Evolutionary conservation across 2,113 vertebrate genomes (phyloP), one percentile per base, ranked within the genome.

Genomic region (Sorex fumeus): DNA sequence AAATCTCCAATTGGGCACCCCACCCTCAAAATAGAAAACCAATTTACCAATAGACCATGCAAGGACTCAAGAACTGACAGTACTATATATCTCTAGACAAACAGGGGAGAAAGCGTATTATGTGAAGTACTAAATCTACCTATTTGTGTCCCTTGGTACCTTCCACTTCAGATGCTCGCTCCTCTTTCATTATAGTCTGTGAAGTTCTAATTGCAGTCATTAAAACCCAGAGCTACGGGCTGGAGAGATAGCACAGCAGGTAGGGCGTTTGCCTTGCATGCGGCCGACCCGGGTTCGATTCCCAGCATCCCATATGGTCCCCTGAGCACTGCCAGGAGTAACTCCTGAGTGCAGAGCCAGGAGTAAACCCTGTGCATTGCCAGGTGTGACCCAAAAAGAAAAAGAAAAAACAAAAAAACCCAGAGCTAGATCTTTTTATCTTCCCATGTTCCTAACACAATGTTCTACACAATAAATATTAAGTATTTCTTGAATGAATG

Each of bases 401-500:
- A n/a, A n/a, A n/a, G n/a, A n/a, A n/a, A n/a, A n/a, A n/a, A 57
- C 53, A 57, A 32, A 43, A 67, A 45, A 88, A 74, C 81, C 47
- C 69, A 89, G 30, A 66, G n/a, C 64, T 81, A 13, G 32, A 62
- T 86, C n/a, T 81, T 71, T 69, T 15, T 53, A 88, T 82, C 40
- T 83, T 75, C 62, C 53, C 50, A 87, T 66, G 27, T 72, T 86
- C 23, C 69, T 67, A 85, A 7, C n/a, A 90, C 23, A 76, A 40
- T 80, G n/a, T 71, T 92, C 69, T 71, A 71, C 18, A 32, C 27
- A 70, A n/a, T 74, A n/a, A 95, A 18, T 45, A 80, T 45, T 87
- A 84, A 87, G 1, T 57, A 91, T 16, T 91, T 93, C 47, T 90
- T 77, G 64, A 95, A 75, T 64, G 7, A 18, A 78, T 71, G 2